These are phyloP conservation scores for Xestoiulus laeticollis DNA, from an alignment of 2,888 invertebrate genomes.

Conservation along the genomic window DNA sequence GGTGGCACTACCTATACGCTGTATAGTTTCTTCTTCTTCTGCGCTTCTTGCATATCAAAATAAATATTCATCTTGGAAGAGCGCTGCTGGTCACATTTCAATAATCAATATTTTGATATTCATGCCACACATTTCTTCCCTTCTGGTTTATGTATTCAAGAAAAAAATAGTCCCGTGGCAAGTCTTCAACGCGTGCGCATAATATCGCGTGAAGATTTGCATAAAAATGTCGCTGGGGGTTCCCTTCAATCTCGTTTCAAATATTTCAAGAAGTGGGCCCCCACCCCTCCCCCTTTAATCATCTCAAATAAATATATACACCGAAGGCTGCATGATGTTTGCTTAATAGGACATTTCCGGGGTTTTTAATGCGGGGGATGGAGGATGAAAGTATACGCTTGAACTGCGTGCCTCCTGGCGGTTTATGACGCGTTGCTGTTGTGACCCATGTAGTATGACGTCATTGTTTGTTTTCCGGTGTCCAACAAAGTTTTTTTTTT, in stretches of 20 bases:
- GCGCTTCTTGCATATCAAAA: background rate
- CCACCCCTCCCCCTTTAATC: background rate
- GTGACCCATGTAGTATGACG: too few species aligned
- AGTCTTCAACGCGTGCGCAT: background rate
- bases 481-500: too few species aligned
- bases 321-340: background rate
- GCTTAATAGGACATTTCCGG: conserved; percentile 26
- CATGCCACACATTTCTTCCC: background rate
- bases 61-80: background rate
- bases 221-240: background rate
- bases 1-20: too few species aligned
- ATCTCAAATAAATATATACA: background rate
- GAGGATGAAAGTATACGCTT: too few species aligned
- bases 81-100: background rate
- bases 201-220: background rate
- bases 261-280: background rate
- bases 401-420: background rate
- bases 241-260: background rate
- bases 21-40: background rate
- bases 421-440: background rate
- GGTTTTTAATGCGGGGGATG: background rate
- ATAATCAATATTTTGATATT: conserved; percentile 26
- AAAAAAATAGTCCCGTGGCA: background rate
- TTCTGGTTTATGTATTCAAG: background rate
- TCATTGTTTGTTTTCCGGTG: too few species aligned